A percentile compares a stretch with the other conserved stretches of the same genome.
phyloP scores from a whole-genome alignment of 2,113 vertebrate genomes.

The Salvelinus fontinalis region DNA sequence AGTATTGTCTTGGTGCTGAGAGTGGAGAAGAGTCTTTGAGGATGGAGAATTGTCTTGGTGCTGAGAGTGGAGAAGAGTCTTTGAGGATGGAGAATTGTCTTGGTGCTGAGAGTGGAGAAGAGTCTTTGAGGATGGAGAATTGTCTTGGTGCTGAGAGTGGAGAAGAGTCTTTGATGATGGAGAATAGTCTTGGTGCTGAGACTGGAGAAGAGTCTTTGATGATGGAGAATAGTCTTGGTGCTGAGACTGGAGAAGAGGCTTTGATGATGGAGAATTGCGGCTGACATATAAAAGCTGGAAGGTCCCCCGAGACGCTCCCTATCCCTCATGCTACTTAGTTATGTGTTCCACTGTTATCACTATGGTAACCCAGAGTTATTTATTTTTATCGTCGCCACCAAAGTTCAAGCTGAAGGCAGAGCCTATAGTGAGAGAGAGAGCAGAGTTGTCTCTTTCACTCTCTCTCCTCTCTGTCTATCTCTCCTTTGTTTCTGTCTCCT shows the following conservation, averaged over 20 bases:
- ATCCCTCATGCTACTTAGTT: slow-evolving; percentile 59
- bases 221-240: slow-evolving; percentile 30
- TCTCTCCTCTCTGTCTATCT: slow-evolving; percentile 26
- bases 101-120: too few relatives aligned
- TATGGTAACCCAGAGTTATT: slow-evolving; percentile 68
- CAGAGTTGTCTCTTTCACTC: slow-evolving; percentile 16
- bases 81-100: too few relatives aligned
- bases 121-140: too few relatives aligned
- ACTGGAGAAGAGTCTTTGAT: too few relatives aligned
- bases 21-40: too few relatives aligned
- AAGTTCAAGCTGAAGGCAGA: slow-evolving; percentile 53
- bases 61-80: too few relatives aligned
- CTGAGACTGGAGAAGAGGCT: slow-evolving; percentile 60
- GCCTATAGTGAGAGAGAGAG: not conserved
- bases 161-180: slow-evolving; percentile 67
- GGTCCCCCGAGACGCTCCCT: slow-evolving; percentile 36
- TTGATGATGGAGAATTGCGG: slow-evolving; percentile 64
- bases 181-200: slow-evolving; percentile 30
- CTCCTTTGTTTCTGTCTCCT: not conserved
- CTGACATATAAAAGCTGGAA: slow-evolving; percentile 59
- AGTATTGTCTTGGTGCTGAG: too few relatives aligned
- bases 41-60: too few relatives aligned
- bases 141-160: slow-evolving; percentile 49
- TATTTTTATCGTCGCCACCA: slow-evolving; percentile 52
- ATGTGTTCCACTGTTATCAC: slow-evolving; percentile 56